Conservation (phyloP, 2,113 vertebrate species). For the Dinomys branickii region DNA sequence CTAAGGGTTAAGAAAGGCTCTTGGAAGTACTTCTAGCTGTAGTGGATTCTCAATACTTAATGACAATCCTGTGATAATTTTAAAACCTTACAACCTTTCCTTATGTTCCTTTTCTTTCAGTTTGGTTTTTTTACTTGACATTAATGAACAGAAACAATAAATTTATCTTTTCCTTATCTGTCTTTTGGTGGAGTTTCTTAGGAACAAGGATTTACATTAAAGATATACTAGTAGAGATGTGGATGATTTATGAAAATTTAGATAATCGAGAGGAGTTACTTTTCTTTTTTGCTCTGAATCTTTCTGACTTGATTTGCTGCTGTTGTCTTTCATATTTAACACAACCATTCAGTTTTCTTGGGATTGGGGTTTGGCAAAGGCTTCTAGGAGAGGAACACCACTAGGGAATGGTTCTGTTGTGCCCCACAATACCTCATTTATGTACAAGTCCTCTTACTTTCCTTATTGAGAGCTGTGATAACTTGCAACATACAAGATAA, state of each 20-base stretch:
- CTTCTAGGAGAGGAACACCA: not conserved
- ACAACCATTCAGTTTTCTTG: not conserved
- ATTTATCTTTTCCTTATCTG: constrained; percentile 38
- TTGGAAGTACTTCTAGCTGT: not conserved
- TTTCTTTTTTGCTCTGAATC: not conserved
- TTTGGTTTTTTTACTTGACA: constrained; percentile 17
- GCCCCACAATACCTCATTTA: not conserved
- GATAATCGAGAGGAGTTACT: not conserved
- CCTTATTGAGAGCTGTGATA: not conserved
- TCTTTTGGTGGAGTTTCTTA: constrained; percentile 38
- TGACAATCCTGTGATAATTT: constrained; percentile 12
- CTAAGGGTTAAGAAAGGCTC: not conserved
- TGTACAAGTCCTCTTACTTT: not conserved
- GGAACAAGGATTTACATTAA: constrained; percentile 27
- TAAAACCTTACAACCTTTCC: not conserved
- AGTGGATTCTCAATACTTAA: not conserved
- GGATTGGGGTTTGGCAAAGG: not conserved
- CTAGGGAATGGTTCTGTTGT: not conserved
- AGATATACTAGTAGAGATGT: not conserved
- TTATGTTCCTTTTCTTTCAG: not conserved
- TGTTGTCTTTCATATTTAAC: not conserved
- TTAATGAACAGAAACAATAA: constrained; percentile 14
- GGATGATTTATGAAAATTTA: constrained; percentile 19
- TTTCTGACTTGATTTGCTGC: constrained; percentile 26
- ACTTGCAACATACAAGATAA: constrained; percentile 29